Conservation (phyloP, 2,888 invertebrate species). For the Drosophila diplacantha region DNA sequence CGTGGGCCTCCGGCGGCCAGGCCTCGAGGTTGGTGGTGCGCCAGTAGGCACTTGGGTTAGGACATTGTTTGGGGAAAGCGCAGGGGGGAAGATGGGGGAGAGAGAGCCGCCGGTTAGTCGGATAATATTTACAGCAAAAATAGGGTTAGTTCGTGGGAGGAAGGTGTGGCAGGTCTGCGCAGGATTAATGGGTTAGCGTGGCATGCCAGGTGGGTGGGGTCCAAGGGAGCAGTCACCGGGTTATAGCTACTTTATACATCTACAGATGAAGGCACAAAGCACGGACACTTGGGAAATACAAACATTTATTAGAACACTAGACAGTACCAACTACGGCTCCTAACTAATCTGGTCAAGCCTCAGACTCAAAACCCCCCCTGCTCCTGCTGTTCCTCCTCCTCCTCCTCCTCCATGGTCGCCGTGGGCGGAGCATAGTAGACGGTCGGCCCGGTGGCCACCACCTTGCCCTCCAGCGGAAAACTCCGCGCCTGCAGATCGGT, state of each 20-base stretch:
- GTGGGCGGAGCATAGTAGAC: conserved; percentile 82
- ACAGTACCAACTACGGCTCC: conserved; percentile 52
- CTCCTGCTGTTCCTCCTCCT: conserved; percentile 16
- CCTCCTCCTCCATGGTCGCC: conserved; percentile 35
- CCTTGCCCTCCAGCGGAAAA: conserved; percentile 82
- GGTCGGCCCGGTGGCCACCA: conserved; percentile 86
- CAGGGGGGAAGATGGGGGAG: conserved; percentile 30
- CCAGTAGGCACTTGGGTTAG: conserved; percentile 62
- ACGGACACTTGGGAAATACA: conserved; percentile 46
- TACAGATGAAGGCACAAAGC: conserved; percentile 49
- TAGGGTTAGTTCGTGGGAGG: conserved; percentile 11
- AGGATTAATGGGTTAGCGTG: conserved; percentile 25
- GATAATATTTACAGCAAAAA: conserved; percentile 50
- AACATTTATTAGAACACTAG: conserved; percentile 64
- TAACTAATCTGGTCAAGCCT: conserved; percentile 44
- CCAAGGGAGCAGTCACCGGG: conserved; percentile 7
- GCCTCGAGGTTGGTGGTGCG: conserved; percentile 68
- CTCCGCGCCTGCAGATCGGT: conserved; percentile 62
- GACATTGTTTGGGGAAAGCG: conserved; percentile 22
- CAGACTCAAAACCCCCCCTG: conserved; percentile 36
- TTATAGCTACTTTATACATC: conserved; percentile 27
- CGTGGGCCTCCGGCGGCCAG: conserved; percentile 66
- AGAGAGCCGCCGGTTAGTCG: conserved; percentile 57
- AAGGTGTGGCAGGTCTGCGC: not conserved
- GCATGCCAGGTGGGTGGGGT: conserved; percentile 21